Base-by-base conservation (phyloP, 2,888 invertebrate genomes). In the Calephelis perditalis region DNA sequence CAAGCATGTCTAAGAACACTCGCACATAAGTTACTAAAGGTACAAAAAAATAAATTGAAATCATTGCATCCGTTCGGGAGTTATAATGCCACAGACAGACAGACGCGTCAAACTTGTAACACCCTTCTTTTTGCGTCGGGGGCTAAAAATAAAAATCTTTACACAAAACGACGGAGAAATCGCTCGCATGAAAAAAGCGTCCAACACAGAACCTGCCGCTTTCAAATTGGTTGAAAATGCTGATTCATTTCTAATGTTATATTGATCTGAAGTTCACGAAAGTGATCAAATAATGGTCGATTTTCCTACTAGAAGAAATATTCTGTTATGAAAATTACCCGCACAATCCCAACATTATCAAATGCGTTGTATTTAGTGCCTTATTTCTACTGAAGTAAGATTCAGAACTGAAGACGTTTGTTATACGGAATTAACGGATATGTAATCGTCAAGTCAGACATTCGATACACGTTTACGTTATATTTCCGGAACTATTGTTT, bases 341-440 rank as follows among this genome's bases (percentile, higher is more conserved):
- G 12, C 56, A 37, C 56, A 10, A 56, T 7, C 11, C 11, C n/a
- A 56, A 12, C 56, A 56, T 36, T 40, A 56, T 37, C 58, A 8
- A 26, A 8, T 44, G 56, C 10, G 7, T 49, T n/a, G 35, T 10
- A 40, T 44, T 60, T 15, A 55, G 9, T 11, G 46, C 67, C 58
- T 69, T 73, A 71, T 68, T n/a, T 11, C 43, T 57, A 58, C 40
- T 0, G 10, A 2, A 1, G 59, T 71, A 71, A 63, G 67, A 73
- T 66, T 62, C 43, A 72, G 59, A 71, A 57, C 46, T 59, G 54
- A 61, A 66, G 58, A 64, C 72, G 74, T 73, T 65, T 71, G 70
- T 72, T 67, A 74, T 77, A 76, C 78, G 84, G 82, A 85, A 83
- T 76, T 81, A 84, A 79, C 85, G 85, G 87, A 84, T 70, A 67